Evolutionary conservation across 2,113 vertebrate species (phyloP).

Genomic region (Silurus meridionalis): DNA sequence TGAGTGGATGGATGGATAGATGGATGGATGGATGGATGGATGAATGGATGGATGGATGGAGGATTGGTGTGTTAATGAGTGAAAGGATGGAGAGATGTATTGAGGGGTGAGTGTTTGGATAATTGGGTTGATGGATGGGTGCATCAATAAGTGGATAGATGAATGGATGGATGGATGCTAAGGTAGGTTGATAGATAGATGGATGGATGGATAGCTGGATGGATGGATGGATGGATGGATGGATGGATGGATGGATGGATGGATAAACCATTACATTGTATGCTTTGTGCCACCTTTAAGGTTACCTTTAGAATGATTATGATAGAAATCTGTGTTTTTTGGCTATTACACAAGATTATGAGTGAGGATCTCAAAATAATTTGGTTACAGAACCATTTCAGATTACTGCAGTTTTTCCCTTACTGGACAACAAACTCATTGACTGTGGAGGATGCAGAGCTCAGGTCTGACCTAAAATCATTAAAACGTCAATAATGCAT

Average conservation of each 20-base stretch:
- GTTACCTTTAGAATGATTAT: neutral
- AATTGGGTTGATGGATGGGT: too few relatives aligned
- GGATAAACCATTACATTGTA: neutral
- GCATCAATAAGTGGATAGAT: too few relatives aligned
- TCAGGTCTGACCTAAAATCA: neutral
- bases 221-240: neutral
- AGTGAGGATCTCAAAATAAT: neutral
- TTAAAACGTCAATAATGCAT: constrained; percentile 4
- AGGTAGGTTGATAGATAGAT: too few relatives aligned
- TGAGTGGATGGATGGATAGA: too few relatives aligned
- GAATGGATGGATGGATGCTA: neutral
- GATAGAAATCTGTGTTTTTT: neutral
- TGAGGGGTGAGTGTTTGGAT: too few relatives aligned
- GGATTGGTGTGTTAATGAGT: too few relatives aligned
- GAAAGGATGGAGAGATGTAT: too few relatives aligned
- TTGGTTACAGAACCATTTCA: neutral
- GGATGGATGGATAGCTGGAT: neutral
- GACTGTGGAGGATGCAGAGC: neutral
- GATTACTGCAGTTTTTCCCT: neutral
- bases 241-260: neutral
- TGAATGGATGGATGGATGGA: too few relatives aligned
- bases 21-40: too few relatives aligned
- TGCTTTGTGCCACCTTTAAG: neutral
- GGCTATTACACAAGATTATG: neutral
- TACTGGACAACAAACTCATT: neutral